Evolutionary conservation across 2,888 invertebrate genomes (phyloP), one percentile per base, ranked within the genome.

Genomic region (Exocentrus adspersus): DNA sequence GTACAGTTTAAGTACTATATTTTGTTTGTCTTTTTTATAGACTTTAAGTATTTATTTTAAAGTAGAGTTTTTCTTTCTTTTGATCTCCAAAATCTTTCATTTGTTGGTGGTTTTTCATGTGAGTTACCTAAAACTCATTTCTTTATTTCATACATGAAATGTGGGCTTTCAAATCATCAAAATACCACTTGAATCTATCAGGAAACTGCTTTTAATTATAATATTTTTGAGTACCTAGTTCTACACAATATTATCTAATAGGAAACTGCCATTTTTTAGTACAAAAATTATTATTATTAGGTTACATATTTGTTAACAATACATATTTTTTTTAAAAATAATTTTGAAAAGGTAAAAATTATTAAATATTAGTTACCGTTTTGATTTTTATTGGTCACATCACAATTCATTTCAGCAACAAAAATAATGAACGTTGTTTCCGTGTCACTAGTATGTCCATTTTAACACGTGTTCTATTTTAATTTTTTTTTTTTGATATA

Each of bases 11-110:
- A 72, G 69, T 70, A 70, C 75, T 75, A 75, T 77, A 75, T 75
- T 74, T 71, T 77, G 75, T 76, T 77, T 75, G 75, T 75, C 74
- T 75, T 71, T n/a, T 73, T 70, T 63, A 65, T 62, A 73, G 73
- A 70, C 70, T 72, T 67, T 72, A 72, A 72, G 73, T 73, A 72
- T 73, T 72, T 73, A 73, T 73, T 70, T 68, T 69, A 67, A 65
- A 56, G 61, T 70, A 70, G 67, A 66, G 58, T 66, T 67, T 64
- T 70, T 74, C 71, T 72, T 77, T 76, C 74, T 71, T 75, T 74
- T 77, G 77, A 77, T 77, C 77, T 77, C 77, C 69, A 70, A 75
- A 77, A 73, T 72, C 71, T 69, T 72, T 73, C 71, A 68, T 73
- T 68, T 68, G 65, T 70, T 68, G 66, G 64, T 68, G 69, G 65